Conservation (phyloP, 2,113 vertebrate species). For the Argyrosomus japonicus region DNA sequence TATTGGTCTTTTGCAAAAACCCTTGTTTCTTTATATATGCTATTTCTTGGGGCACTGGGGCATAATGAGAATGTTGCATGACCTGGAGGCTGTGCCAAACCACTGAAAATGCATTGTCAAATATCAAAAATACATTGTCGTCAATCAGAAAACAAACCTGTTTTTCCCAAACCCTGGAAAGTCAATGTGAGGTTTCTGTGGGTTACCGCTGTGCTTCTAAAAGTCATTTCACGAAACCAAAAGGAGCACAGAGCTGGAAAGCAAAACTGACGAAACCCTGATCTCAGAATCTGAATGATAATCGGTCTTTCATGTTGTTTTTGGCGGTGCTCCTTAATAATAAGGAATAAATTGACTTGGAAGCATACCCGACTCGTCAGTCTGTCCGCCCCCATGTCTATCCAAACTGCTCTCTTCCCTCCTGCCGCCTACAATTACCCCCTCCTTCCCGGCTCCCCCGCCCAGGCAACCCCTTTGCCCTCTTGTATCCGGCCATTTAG, state of each 20-base stretch:
- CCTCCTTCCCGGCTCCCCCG: slow-evolving; percentile 49
- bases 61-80: slow-evolving; percentile 20
- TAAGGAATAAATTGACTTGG: slow-evolving; percentile 75
- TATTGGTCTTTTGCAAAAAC: slow-evolving; percentile 31
- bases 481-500: slow-evolving; percentile 81
- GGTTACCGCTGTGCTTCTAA: slow-evolving; percentile 26
- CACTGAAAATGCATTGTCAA: slow-evolving; percentile 19
- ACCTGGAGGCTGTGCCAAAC: slow-evolving; percentile 7
- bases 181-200: slow-evolving; percentile 33
- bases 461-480: slow-evolving; percentile 72
- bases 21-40: background rate
- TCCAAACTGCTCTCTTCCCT: slow-evolving; percentile 51
- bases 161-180: slow-evolving; percentile 4
- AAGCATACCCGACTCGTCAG: slow-evolving; percentile 55
- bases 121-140: slow-evolving; percentile 27
- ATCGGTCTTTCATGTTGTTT: slow-evolving; percentile 50
- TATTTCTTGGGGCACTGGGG: background rate
- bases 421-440: slow-evolving; percentile 66
- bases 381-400: slow-evolving; percentile 62
- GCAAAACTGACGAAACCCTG: slow-evolving; percentile 34
- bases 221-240: slow-evolving; percentile 17
- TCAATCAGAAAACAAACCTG: slow-evolving; percentile 15
- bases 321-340: slow-evolving; percentile 67
- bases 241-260: slow-evolving; percentile 32
- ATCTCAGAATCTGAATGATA: slow-evolving; percentile 48